These are phyloP conservation scores for Melinaea menophilus DNA, from an alignment of 2,888 invertebrate genomes.

Conservation along the genomic window DNA sequence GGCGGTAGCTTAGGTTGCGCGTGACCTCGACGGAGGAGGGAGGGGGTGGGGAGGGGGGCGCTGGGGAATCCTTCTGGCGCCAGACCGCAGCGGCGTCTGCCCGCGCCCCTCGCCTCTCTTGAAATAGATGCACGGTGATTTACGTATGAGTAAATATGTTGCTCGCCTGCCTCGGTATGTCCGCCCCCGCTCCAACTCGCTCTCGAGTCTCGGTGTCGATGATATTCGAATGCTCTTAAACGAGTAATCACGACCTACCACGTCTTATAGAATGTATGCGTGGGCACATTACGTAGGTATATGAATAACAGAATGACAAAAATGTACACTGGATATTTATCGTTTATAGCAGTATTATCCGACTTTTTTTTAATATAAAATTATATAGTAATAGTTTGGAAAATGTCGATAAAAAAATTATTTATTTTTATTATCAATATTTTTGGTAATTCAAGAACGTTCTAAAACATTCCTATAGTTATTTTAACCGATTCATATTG, in stretches of 20 bases:
- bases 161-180: conserved; percentile 74
- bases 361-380: neutral
- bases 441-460: too few species aligned
- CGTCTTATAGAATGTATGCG: conserved; percentile 36
- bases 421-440: too few species aligned
- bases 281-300: conserved; percentile 37
- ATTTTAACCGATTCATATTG: conserved; percentile 40
- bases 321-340: conserved; percentile 34
- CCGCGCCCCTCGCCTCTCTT: conserved; percentile 64
- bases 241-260: conserved; percentile 34
- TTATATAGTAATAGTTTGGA: neutral
- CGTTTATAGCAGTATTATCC: neutral
- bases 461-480: conserved; percentile 10
- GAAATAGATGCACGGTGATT: conserved; percentile 77
- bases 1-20: conserved; percentile 37
- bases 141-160: conserved; percentile 76
- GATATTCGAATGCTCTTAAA: conserved; percentile 24
- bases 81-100: conserved; percentile 76
- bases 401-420: too few species aligned
- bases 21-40: conserved; percentile 50
- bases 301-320: conserved; percentile 30
- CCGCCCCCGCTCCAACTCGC: conserved; percentile 54
- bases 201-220: conserved; percentile 28
- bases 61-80: conserved; percentile 80
- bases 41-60: conserved; percentile 55